Evolutionary conservation across 2,797 vertebrate species (phyloP).

Genomic region (Hafferia zeledoni): DNA sequence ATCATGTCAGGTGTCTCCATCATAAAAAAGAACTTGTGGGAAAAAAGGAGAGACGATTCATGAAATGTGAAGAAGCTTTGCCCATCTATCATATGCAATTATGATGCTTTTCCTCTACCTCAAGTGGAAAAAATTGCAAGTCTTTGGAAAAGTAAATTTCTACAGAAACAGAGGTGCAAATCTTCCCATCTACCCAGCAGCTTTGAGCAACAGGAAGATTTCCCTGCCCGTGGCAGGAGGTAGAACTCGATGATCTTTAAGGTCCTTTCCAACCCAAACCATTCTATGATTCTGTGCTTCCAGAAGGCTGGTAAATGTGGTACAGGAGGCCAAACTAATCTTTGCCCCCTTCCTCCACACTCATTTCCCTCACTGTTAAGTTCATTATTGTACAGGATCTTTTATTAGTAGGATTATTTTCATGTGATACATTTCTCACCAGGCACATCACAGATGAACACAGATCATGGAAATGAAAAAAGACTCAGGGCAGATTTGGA

Average conservation of each 20-base stretch:
- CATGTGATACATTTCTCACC: not conserved
- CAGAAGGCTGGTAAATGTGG: not conserved
- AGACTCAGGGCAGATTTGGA: not conserved
- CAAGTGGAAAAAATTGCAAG: not conserved
- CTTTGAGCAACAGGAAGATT: not conserved
- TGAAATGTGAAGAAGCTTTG: not conserved
- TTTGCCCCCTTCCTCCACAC: not conserved
- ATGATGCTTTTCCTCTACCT: not conserved
- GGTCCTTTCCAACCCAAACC: not conserved
- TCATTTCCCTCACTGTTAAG: not conserved
- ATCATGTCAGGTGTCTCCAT: not conserved
- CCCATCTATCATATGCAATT: not conserved
- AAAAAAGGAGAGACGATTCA: not conserved
- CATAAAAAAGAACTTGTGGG: not conserved
- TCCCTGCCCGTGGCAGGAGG: not conserved
- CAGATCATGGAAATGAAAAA: not conserved
- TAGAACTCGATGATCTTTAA: not conserved
- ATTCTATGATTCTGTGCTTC: not conserved
- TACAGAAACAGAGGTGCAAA: not conserved
- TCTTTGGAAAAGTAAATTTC: not conserved
- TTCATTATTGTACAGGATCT: not conserved
- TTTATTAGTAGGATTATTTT: not conserved
- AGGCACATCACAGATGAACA: not conserved
- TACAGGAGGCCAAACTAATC: accelerated
- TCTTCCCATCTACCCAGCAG: not conserved